These are phyloP conservation scores for Ochropleura plecta DNA, from an alignment of 2,888 invertebrate species.

Conservation along the genomic window DNA sequence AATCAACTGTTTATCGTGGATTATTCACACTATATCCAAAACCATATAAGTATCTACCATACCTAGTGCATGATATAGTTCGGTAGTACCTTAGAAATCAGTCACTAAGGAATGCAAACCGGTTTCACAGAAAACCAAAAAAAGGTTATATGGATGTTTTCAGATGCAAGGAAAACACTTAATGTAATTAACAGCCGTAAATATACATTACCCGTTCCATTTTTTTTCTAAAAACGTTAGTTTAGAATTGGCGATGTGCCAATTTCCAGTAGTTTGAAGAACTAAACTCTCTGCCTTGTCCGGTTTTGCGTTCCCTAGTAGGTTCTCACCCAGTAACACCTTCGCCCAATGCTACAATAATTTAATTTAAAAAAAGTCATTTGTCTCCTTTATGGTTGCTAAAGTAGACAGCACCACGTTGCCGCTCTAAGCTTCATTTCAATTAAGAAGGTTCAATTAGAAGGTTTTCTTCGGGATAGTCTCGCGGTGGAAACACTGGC, in stretches of 20 bases:
- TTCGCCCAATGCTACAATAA: constrained; percentile 9
- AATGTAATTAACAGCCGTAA: too few species aligned
- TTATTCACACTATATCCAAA: background rate
- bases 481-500: constrained; percentile 11
- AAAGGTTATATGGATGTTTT: too few species aligned
- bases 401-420: constrained; percentile 26
- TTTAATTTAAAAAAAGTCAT: constrained; percentile 36
- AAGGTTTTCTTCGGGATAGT: constrained; percentile 46
- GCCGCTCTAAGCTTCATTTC: constrained; percentile 36
- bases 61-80: background rate
- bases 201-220: too few species aligned
- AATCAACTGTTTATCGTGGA: background rate
- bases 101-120: too few species aligned
- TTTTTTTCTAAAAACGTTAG: too few species aligned
- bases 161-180: too few species aligned
- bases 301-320: too few species aligned
- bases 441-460: constrained; percentile 53
- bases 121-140: too few species aligned
- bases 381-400: constrained; percentile 27
- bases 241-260: too few species aligned
- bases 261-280: too few species aligned
- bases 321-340: background rate
- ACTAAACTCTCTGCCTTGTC: too few species aligned
- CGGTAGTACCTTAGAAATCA: too few species aligned
- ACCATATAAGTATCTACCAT: background rate